A percentile compares a stretch with the other conserved stretches of the same genome.
Conservation (phyloP, 2,888 invertebrate species). For the Mongoloraphidia duomilia region DNA sequence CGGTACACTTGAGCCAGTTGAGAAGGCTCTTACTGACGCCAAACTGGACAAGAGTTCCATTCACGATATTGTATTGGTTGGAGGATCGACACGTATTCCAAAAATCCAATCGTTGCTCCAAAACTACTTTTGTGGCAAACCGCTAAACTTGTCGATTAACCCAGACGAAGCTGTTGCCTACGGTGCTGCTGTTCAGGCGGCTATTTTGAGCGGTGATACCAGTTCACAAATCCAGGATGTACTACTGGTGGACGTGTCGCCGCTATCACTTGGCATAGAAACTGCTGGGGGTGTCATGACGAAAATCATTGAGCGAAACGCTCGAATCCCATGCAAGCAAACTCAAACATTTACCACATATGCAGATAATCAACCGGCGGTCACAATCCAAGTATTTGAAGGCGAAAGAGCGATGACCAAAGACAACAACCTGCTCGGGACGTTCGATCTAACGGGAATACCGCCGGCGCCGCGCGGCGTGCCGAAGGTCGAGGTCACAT, state of each 20-base stretch:
- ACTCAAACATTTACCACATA: slow-evolving; percentile 49
- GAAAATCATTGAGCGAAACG: slow-evolving; percentile 41
- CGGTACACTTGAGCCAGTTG: slow-evolving; percentile 54
- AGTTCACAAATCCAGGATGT: slow-evolving; percentile 63
- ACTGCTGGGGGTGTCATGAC: slow-evolving; percentile 71
- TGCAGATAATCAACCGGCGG: slow-evolving; percentile 50
- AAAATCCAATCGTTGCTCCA: slow-evolving; percentile 61
- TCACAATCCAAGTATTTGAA: slow-evolving; percentile 44
- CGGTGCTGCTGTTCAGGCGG: slow-evolving; percentile 27
- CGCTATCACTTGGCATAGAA: slow-evolving; percentile 59
- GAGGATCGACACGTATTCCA: slow-evolving; percentile 68
- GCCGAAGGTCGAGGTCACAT: slow-evolving; percentile 55
- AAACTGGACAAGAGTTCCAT: slow-evolving; percentile 63
- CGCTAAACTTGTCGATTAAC: slow-evolving; percentile 25
- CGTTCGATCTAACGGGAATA: slow-evolving; percentile 51
- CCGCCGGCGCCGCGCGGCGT: slow-evolving; percentile 54
- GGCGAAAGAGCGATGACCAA: slow-evolving; percentile 72
- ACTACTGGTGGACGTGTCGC: slow-evolving; percentile 51
- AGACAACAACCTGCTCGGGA: slow-evolving; percentile 56
- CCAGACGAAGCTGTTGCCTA: slow-evolving; percentile 29
- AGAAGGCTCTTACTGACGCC: slow-evolving; percentile 58
- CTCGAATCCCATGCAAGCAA: slow-evolving; percentile 40
- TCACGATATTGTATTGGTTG: slow-evolving; percentile 68
- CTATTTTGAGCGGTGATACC: slow-evolving; percentile 28
- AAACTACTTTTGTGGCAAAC: slow-evolving; percentile 53